These are phyloP conservation scores for Podarcis lilfordi DNA, from an alignment of 2,797 vertebrate genomes.

Conservation along the genomic window DNA sequence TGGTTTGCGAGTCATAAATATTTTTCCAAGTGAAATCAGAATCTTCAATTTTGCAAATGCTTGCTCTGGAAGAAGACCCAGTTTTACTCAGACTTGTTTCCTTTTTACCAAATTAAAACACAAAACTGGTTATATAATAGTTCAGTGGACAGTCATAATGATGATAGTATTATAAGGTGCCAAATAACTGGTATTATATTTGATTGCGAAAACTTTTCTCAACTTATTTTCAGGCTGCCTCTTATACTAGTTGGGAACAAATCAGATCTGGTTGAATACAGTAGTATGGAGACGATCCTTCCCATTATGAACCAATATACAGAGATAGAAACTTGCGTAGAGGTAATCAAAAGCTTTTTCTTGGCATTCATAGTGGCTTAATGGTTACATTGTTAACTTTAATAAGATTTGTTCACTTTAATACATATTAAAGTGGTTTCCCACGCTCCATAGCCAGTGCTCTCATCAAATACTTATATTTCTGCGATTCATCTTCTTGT, in stretches of 20 bases:
- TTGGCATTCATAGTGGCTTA: not conserved
- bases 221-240: constrained; percentile 85
- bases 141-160: not conserved
- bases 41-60: not conserved
- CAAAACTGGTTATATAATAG: not conserved
- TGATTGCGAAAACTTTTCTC: constrained; percentile 38
- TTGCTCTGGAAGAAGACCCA: not conserved
- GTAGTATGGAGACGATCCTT: constrained; percentile 97
- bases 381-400: not conserved
- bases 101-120: not conserved
- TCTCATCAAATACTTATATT: too few relatives aligned
- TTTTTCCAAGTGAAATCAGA: not conserved
- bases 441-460: too few relatives aligned
- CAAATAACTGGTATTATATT: constrained; percentile 24
- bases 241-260: constrained; percentile 98
- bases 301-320: constrained; percentile 97
- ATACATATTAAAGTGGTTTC: too few relatives aligned
- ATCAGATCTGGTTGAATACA: constrained; percentile 95
- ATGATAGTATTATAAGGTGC: not conserved
- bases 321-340: constrained; percentile 96
- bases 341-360: constrained; percentile 81
- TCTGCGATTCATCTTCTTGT: too few relatives aligned
- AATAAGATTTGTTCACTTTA: too few relatives aligned
- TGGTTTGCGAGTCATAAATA: not conserved
- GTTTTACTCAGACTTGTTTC: not conserved